These are phyloP conservation scores for Petrophora chlorosata DNA, from an alignment of 2,888 invertebrate genomes.

Conservation along the genomic window DNA sequence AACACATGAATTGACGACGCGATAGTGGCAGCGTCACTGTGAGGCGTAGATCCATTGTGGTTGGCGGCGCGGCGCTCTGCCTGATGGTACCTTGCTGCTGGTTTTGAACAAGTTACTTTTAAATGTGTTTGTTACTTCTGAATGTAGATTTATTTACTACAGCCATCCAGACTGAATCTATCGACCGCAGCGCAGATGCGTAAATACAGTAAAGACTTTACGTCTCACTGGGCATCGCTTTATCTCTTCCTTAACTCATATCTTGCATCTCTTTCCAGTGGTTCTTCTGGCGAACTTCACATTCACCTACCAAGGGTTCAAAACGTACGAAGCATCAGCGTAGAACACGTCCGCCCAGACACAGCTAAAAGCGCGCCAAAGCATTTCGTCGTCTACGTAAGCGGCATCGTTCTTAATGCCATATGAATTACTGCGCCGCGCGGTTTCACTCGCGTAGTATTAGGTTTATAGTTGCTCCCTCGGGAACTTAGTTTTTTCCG, in stretches of 20 bases:
- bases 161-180: too few species aligned
- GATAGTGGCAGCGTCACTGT: not conserved
- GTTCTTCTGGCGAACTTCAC: slow-evolving; percentile 66
- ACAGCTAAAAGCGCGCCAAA: slow-evolving; percentile 70
- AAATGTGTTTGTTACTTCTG: too few species aligned
- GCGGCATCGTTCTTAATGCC: slow-evolving; percentile 29
- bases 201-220: too few species aligned
- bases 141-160: too few species aligned
- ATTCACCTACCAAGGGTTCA: slow-evolving; percentile 53
- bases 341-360: slow-evolving; percentile 73
- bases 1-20: not conserved
- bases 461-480: too few species aligned
- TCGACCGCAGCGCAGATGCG: too few species aligned
- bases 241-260: not conserved
- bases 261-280: slow-evolving; percentile 50
- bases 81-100: too few species aligned
- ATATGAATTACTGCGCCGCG: not conserved
- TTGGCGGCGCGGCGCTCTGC: too few species aligned
- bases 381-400: slow-evolving; percentile 65
- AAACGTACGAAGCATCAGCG: slow-evolving; percentile 52
- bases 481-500: too few species aligned
- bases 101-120: too few species aligned
- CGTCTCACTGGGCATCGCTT: not conserved
- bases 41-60: too few species aligned
- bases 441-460: not conserved